A percentile compares a stretch with the other conserved stretches of the same genome.
Evolutionary conservation across 2,888 invertebrate genomes (phyloP).

Genomic region (Dicycla oo): DNA sequence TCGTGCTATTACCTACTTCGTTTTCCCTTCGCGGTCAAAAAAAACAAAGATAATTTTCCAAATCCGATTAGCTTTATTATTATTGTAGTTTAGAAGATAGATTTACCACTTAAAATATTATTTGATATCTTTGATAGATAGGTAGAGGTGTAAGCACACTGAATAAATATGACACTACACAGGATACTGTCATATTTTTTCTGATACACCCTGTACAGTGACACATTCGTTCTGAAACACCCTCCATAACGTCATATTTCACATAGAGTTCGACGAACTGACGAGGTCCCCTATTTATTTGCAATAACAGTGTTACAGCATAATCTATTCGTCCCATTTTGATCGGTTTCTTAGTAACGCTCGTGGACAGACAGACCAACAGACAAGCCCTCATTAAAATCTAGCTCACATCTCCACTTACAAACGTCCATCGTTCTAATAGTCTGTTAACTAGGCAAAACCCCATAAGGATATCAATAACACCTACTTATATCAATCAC

Average conservation of each 20-base stretch:
- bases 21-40: too few relatives aligned
- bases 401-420: constrained; percentile 44
- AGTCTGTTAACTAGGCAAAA: constrained; percentile 44
- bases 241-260: background rate
- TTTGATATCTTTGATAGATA: background rate
- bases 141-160: too few relatives aligned
- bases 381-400: constrained; percentile 42
- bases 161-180: background rate
- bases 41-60: too few relatives aligned
- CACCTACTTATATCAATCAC: constrained; percentile 80
- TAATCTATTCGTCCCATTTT: too few relatives aligned
- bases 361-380: constrained; percentile 6
- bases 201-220: background rate
- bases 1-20: too few relatives aligned
- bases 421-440: constrained; percentile 28
- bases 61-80: too few relatives aligned
- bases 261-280: background rate
- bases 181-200: background rate
- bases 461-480: constrained; percentile 67
- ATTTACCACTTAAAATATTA: background rate
- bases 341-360: constrained; percentile 16
- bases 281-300: background rate
- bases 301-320: background rate
- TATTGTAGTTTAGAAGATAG: too few relatives aligned
- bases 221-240: background rate